These are phyloP conservation scores for Hyposoter dolosus DNA, from an alignment of 2,888 invertebrate species.

Conservation along the genomic window DNA sequence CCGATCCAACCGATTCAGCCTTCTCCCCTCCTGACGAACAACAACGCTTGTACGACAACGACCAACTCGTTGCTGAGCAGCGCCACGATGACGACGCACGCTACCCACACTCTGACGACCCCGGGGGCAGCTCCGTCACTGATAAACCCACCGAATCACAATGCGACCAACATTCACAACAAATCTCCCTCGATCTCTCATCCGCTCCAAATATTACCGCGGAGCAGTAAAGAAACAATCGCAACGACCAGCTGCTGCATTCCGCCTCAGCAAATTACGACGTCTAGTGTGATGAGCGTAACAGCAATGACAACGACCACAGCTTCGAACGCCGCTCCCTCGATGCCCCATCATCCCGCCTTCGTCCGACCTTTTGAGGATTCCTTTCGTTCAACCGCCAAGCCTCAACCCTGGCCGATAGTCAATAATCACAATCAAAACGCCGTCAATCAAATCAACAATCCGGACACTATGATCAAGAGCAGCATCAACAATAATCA, in stretches of 20 bases:
- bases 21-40: slow-evolving; percentile 68
- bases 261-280: slow-evolving; percentile 37
- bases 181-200: slow-evolving; percentile 75
- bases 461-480: slow-evolving; percentile 75
- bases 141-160: slow-evolving; percentile 71
- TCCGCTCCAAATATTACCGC: slow-evolving; percentile 69
- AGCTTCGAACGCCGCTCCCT: slow-evolving; percentile 5
- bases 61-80: slow-evolving; percentile 84
- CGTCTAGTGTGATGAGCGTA: slow-evolving; percentile 61
- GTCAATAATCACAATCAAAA: slow-evolving; percentile 78
- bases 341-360: slow-evolving; percentile 74
- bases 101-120: slow-evolving; percentile 74
- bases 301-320: slow-evolving; percentile 61
- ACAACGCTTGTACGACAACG: slow-evolving; percentile 85
- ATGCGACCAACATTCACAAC: slow-evolving; percentile 66
- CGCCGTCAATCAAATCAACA: slow-evolving; percentile 77
- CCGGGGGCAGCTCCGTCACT: slow-evolving; percentile 71
- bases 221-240: slow-evolving; percentile 73
- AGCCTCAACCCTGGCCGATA: slow-evolving; percentile 76
- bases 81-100: slow-evolving; percentile 84
- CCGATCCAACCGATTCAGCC: slow-evolving; percentile 63
- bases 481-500: slow-evolving; percentile 66
- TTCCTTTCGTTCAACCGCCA: slow-evolving; percentile 80
- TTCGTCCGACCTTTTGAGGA: slow-evolving; percentile 84
- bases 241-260: slow-evolving; percentile 34